Conservation (phyloP, 2,113 vertebrate species). For the Pseudonaja textilis region DNA sequence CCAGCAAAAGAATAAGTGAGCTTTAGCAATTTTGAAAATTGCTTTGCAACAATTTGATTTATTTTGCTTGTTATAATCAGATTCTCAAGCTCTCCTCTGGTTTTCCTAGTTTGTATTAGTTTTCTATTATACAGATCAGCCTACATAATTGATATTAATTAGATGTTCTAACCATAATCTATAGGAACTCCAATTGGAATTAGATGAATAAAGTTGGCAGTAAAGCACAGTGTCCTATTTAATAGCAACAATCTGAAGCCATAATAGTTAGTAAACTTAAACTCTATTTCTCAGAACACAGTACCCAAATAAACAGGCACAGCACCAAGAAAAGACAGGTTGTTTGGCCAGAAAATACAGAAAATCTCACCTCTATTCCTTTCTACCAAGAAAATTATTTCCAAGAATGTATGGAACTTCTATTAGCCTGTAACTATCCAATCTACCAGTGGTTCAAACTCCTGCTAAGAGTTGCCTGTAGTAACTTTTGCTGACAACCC, state of each 20-base stretch:
- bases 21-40: neutral
- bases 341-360: neutral
- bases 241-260: conserved; percentile 5
- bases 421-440: neutral
- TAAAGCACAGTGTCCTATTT: conserved; percentile 51
- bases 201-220: conserved; percentile 59
- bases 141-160: conserved; percentile 72
- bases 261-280: conserved; percentile 29
- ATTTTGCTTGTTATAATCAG: neutral
- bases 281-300: conserved; percentile 3
- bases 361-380: neutral
- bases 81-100: conserved; percentile 20
- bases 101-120: conserved; percentile 41
- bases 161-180: conserved; percentile 64
- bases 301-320: neutral
- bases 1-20: neutral
- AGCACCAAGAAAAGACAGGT: neutral
- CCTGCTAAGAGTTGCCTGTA: neutral
- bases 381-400: neutral
- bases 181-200: conserved; percentile 56
- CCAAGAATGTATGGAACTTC: neutral
- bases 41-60: neutral
- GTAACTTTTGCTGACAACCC: neutral
- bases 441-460: neutral
- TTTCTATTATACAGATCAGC: conserved; percentile 58